Conservation (phyloP, 2,113 vertebrate genomes). For the Cyprinodon tularosa region DNA sequence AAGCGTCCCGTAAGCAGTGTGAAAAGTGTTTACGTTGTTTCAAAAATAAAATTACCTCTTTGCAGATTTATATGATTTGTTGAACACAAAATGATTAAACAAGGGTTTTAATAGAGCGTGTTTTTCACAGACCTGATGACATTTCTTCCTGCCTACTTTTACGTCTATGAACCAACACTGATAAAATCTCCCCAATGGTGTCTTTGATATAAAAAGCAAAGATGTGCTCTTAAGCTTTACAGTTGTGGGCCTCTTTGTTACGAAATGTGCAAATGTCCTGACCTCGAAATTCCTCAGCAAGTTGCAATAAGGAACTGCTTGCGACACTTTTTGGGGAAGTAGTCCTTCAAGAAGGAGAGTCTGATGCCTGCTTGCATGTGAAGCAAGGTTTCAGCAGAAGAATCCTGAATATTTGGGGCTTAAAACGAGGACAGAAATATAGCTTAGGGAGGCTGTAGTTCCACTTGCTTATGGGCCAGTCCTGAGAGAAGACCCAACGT, state of each 20-base stretch:
- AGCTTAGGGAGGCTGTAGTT: slow-evolving; percentile 19
- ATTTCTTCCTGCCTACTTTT: too few species aligned
- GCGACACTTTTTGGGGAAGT: not conserved
- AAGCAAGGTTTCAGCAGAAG: not conserved
- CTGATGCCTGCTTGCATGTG: not conserved
- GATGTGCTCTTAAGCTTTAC: not conserved
- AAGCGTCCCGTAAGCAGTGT: too few species aligned
- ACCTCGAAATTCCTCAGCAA: not conserved
- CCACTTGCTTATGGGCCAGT: slow-evolving; percentile 52
- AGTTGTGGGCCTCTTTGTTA: not conserved
- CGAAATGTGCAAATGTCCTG: not conserved
- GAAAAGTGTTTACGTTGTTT: too few species aligned
- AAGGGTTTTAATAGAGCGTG: not conserved
- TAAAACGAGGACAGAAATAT: not conserved
- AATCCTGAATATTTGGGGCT: not conserved
- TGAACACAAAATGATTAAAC: not conserved
- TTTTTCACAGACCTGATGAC: not conserved
- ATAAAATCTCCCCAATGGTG: not conserved
- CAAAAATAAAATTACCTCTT: not conserved
- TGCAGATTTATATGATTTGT: not conserved
- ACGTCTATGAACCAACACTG: not conserved
- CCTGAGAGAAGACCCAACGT: slow-evolving; percentile 48
- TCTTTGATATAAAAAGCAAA: not conserved
- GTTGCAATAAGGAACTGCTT: not conserved
- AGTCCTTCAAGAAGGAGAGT: not conserved